Conservation (phyloP, 2,888 invertebrate species). For the Priocnemis perturbator region DNA sequence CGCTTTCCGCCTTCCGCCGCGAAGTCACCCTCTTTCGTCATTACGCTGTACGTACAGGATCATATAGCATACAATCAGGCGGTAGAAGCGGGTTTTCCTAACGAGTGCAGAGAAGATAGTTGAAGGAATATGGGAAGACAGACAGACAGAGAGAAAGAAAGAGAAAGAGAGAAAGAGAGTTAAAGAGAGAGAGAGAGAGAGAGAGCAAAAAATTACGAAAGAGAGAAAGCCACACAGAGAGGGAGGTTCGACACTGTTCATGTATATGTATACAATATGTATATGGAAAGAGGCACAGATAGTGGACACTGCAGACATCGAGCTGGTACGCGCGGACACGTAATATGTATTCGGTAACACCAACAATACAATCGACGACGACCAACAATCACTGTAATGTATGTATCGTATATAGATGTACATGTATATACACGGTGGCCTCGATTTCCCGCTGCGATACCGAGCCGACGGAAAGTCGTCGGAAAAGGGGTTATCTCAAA, state of each 20-base stretch:
- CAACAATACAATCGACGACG: constrained; percentile 51
- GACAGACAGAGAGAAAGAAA: constrained; percentile 13
- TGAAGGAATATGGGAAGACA: background rate
- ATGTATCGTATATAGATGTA: constrained; percentile 25
- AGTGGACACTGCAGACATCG: constrained; percentile 63
- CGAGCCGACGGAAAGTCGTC: no score
- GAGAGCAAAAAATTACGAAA: constrained; percentile 2
- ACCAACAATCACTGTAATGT: constrained; percentile 44
- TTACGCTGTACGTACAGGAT: no score
- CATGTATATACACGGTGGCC: constrained; percentile 24
- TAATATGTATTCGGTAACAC: constrained; percentile 54
- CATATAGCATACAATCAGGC: no score
- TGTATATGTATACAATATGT: constrained; percentile 43
- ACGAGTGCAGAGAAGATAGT: no score
- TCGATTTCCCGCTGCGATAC: no score
- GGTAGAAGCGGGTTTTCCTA: no score
- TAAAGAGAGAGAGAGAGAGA: constrained; percentile 6
- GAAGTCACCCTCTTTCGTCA: no score
- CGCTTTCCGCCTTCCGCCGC: constrained; percentile 8
- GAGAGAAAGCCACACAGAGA: constrained; percentile 28
- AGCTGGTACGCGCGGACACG: constrained; percentile 59
- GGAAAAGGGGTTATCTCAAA: no score
- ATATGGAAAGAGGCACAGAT: constrained; percentile 57
- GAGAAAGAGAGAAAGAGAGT: constrained; percentile 12
- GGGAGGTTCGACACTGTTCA: constrained; percentile 38